Evolutionary conservation across 2,797 vertebrate genomes (phyloP).

Genomic region (Muscicapa striata): DNA sequence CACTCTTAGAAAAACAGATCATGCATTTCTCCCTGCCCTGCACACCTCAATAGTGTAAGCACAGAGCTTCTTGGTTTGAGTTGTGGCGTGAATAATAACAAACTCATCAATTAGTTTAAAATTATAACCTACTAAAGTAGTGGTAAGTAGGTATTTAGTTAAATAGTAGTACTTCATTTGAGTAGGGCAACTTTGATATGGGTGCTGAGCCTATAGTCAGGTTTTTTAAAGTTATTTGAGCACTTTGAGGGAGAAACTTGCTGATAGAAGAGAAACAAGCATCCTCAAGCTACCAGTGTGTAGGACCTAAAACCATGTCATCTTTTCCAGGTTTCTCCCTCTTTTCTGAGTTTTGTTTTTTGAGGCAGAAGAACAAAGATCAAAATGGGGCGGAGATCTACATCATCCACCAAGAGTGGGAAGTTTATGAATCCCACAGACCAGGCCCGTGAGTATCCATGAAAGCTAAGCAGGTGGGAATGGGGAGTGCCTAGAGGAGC

Average conservation of each 20-base stretch:
- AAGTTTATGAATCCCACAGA: slow-evolving; percentile 99
- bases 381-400: slow-evolving; percentile 95
- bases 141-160: background rate
- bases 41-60: background rate
- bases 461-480: background rate
- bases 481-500: background rate
- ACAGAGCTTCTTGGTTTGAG: background rate
- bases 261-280: background rate
- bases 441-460: slow-evolving; percentile 90
- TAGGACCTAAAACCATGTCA: background rate
- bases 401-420: slow-evolving; percentile 99
- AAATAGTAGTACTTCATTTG: background rate
- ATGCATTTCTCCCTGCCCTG: background rate
- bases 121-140: background rate
- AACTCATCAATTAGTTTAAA: background rate
- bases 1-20: fast-evolving
- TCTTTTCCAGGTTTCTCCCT: slow-evolving; percentile 35
- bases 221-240: background rate
- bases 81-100: background rate
- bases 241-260: background rate
- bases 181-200: background rate
- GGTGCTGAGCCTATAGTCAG: background rate
- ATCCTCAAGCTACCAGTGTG: background rate
- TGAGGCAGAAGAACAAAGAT: background rate
- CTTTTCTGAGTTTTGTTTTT: background rate